phyloP scores from a whole-genome alignment of 2,888 invertebrate genomes.

The Drosophila subsilvestris region DNA sequence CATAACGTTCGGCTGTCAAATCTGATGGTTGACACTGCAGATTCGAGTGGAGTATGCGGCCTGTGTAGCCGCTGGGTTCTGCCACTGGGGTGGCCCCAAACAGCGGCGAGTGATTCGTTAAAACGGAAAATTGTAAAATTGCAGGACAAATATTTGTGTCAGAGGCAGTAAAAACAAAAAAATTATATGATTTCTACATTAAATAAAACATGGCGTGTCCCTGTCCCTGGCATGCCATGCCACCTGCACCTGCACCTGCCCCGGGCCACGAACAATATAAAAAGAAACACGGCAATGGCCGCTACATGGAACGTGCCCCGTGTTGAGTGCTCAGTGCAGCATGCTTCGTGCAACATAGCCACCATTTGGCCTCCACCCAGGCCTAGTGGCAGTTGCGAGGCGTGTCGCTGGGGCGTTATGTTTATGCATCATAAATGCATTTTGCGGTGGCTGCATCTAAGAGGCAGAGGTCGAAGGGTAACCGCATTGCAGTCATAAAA shows the following conservation, averaged over 20 bases:
- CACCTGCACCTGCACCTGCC: background rate
- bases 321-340: slow-evolving; percentile 4
- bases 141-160: slow-evolving; percentile 54
- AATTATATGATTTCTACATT: slow-evolving; percentile 39
- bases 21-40: slow-evolving; percentile 9
- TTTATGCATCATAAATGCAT: slow-evolving; percentile 76
- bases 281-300: slow-evolving; percentile 35
- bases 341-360: slow-evolving; percentile 3
- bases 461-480: slow-evolving; percentile 16
- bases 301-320: slow-evolving; percentile 30
- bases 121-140: slow-evolving; percentile 33
- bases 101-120: slow-evolving; percentile 24
- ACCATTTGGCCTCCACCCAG: background rate
- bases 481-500: slow-evolving; percentile 69
- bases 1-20: slow-evolving; percentile 51
- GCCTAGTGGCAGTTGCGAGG: slow-evolving; percentile 33
- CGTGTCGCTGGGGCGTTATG: slow-evolving; percentile 55
- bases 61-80: background rate
- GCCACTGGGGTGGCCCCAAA: background rate
- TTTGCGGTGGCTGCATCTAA: slow-evolving; percentile 39
- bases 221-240: slow-evolving; percentile 30
- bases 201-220: slow-evolving; percentile 36
- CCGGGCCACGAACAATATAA: slow-evolving; percentile 54
- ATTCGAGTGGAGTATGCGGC: background rate
- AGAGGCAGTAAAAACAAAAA: slow-evolving; percentile 56